Percentiles rank a stretch among this genome's conserved stretches.
Conservation (phyloP, 2,113 vertebrate species). For the Nibea albiflora region DNA sequence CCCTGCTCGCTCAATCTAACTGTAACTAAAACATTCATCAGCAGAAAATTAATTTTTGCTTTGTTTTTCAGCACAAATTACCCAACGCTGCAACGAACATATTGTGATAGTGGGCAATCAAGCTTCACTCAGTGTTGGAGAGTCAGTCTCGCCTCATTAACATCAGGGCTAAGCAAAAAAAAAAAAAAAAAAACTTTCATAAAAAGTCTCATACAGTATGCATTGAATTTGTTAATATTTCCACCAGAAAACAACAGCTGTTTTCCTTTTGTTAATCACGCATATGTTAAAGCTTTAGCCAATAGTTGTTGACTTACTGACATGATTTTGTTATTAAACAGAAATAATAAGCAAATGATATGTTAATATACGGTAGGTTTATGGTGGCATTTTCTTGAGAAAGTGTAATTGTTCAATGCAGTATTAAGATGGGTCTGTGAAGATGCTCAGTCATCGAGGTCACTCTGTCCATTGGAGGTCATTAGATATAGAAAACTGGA, state of each 20-base stretch:
- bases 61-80: slow-evolving; percentile 47
- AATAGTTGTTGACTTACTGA: background rate
- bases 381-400: background rate
- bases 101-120: slow-evolving; percentile 14
- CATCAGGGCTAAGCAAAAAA: background rate
- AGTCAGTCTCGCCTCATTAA: slow-evolving; percentile 1
- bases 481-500: too few relatives aligned
- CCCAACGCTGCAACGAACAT: slow-evolving; percentile 6
- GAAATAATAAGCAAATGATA: background rate
- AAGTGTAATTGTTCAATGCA: background rate
- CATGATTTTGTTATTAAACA: background rate
- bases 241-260: background rate
- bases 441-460: too few relatives aligned
- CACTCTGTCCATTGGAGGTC: too few relatives aligned
- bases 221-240: background rate
- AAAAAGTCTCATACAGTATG: background rate
- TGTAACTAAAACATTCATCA: slow-evolving; percentile 52
- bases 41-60: slow-evolving; percentile 40
- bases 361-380: background rate
- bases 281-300: background rate
- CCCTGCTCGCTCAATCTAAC: slow-evolving; percentile 37
- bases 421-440: background rate
- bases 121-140: background rate
- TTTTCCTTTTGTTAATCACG: background rate
- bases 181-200: background rate